Evolutionary conservation across 2,113 vertebrate genomes (phyloP), one percentile per base, ranked within the genome.

Genomic region (Orthonyx spaldingii): DNA sequence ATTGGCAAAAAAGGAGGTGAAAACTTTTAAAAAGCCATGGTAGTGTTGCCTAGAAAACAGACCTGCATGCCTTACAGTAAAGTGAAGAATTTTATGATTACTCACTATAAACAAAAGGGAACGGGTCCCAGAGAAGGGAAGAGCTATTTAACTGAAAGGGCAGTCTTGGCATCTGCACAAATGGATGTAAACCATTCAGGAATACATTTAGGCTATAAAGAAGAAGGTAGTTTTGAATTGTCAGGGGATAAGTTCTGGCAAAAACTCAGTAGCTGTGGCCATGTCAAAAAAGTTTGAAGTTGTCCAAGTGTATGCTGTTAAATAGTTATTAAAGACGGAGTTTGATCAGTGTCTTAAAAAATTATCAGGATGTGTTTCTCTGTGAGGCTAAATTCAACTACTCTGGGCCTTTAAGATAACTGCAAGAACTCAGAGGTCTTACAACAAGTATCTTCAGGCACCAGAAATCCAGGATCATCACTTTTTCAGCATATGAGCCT

Each of bases 131-230:
- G 61, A 75, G 59, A 63, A 30, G 8, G 6, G 16, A 89, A 84
- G 47, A 72, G n/a, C 53, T 84, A 33, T 84, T 84, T 94, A 87
- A 89, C 57, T 68, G 65, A 39, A 95, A 91, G 61, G 84, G 53
- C 80, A 95, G 49, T 44, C 41, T 94, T 96, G 94, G 91, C 91
- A 87, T 21, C 46, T 79, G 94, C 75, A 94, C 44, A 93, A 84
- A 89, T 19, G 61, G 37, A 64, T 72, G 71, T 44, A 64, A 92
- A 79, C n/a, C 14, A 20, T 63, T 49, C 84, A 82, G 41, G 81
- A 96, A 87, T 65, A 84, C 46, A 76, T 57, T 71, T 68, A 87
- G 35, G 32, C 69, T 82, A 35, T n/a, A 82, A 94, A 87, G 52
- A 16, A 87, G 41, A 84, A 94, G 32, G 53, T 39, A 82, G 57